Conservation (phyloP, 2,113 vertebrate genomes). For the Catharus bicknelli region DNA sequence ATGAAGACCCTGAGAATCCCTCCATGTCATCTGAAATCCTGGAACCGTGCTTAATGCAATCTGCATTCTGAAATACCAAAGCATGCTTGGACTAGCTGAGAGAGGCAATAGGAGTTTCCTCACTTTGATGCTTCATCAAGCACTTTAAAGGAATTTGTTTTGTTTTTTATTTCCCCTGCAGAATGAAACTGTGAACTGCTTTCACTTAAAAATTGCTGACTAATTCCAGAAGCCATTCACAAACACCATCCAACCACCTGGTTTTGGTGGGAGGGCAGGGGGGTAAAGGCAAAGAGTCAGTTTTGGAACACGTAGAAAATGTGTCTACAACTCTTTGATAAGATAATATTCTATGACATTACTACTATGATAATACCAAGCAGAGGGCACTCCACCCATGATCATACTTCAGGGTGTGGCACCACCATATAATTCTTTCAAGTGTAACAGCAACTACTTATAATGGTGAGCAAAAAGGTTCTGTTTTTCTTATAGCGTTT, state of each 20-base stretch:
- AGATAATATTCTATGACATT: not conserved
- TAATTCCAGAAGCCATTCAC: not conserved
- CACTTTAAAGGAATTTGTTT: not conserved
- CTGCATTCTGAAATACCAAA: constrained; percentile 2
- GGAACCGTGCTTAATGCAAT: not conserved
- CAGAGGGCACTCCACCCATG: not conserved
- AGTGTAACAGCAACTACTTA: not conserved
- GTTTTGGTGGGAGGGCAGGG: not conserved
- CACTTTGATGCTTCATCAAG: not conserved
- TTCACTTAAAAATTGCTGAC: not conserved
- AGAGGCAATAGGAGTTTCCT: constrained; percentile 30
- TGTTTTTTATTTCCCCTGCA: not conserved
- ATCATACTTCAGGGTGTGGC: not conserved
- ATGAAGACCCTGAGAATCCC: not conserved
- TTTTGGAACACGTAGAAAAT: not conserved
- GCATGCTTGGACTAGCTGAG: constrained; percentile 24
- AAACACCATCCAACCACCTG: not conserved
- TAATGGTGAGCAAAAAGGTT: not conserved
- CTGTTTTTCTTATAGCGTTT: not conserved
- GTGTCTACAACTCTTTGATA: not conserved
- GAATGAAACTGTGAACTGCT: not conserved
- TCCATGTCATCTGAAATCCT: not conserved
- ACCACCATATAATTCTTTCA: not conserved
- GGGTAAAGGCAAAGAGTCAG: not conserved
- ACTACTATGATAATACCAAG: not conserved